Evolutionary conservation across 2,797 vertebrate genomes (phyloP).

Genomic region (Pseudochromis fuscus): DNA sequence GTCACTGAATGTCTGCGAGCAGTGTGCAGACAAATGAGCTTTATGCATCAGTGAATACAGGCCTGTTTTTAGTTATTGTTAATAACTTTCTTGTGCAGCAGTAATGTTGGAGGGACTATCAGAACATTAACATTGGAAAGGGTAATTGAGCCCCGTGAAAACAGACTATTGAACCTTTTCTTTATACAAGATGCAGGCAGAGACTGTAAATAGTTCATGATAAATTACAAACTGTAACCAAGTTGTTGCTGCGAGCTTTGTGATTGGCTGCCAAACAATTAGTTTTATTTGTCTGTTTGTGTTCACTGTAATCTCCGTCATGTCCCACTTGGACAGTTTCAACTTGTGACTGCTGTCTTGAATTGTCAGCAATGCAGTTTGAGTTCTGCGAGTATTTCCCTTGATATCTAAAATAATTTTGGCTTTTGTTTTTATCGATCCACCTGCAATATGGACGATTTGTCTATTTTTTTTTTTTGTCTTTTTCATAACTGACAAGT

Average conservation of each 20-base stretch:
- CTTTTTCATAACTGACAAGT: conserved; percentile 2
- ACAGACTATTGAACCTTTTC: neutral
- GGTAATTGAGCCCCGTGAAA: conserved; percentile 1
- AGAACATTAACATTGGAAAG: conserved; percentile 14
- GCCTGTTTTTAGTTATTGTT: conserved; percentile 50
- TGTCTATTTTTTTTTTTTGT: neutral
- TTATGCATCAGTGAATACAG: conserved; percentile 46
- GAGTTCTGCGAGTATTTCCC: conserved; percentile 21
- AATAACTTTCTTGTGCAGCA: conserved; percentile 38
- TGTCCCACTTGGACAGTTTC: too few species aligned
- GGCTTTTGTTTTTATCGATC: conserved; percentile 38
- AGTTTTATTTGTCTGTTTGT: neutral
- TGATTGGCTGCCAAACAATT: conserved; percentile 5
- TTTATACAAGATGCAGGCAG: neutral
- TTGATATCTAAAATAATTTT: conserved; percentile 35
- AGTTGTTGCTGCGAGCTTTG: neutral
- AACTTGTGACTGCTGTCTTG: conserved; percentile 35
- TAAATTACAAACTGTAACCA: neutral
- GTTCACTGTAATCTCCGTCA: too few species aligned
- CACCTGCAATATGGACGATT: conserved; percentile 10
- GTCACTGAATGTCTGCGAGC: conserved; percentile 51
- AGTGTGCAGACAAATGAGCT: conserved; percentile 48
- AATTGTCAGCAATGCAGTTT: conserved; percentile 44
- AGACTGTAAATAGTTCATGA: neutral
- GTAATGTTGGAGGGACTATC: conserved; percentile 10